phyloP scores from a whole-genome alignment of 1,140 invertebrate species.

The Medauroidea extradentata region DNA sequence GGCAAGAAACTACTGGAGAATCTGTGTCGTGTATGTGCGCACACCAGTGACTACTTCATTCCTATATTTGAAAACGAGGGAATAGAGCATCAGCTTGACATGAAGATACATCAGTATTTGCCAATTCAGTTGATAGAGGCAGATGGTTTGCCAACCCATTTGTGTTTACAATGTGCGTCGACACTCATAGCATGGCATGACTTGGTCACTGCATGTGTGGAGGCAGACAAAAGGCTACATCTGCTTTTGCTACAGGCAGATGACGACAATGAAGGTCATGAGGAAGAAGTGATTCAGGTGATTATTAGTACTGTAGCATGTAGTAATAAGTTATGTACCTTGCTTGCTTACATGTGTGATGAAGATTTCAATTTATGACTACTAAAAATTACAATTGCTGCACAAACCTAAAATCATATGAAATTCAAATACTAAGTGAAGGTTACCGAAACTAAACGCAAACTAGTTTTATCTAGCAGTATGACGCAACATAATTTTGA shows the following conservation, averaged over 20 bases:
- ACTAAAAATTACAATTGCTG: too few species aligned
- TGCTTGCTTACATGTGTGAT: too few species aligned
- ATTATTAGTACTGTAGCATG: too few species aligned
- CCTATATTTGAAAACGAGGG: constrained; percentile 10
- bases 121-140: constrained; percentile 50
- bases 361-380: too few species aligned
- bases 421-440: too few species aligned
- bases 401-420: too few species aligned
- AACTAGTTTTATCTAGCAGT: too few species aligned
- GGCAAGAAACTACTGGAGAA: background rate
- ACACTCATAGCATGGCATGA: constrained; percentile 60
- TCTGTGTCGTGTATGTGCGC: constrained; percentile 11
- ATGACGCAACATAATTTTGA: too few species aligned
- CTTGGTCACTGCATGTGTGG: constrained; percentile 50
- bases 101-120: constrained; percentile 7
- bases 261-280: background rate
- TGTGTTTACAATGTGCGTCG: constrained; percentile 60
- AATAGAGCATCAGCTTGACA: constrained; percentile 1
- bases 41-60: constrained; percentile 4
- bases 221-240: constrained; percentile 50
- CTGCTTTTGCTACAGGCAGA: background rate
- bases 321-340: too few species aligned
- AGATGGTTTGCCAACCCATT: constrained; percentile 53
- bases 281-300: background rate
- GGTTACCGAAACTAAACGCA: too few species aligned